These are phyloP conservation scores for Tenthredo distinguenda DNA, from an alignment of 2,888 invertebrate species.

Conservation along the genomic window DNA sequence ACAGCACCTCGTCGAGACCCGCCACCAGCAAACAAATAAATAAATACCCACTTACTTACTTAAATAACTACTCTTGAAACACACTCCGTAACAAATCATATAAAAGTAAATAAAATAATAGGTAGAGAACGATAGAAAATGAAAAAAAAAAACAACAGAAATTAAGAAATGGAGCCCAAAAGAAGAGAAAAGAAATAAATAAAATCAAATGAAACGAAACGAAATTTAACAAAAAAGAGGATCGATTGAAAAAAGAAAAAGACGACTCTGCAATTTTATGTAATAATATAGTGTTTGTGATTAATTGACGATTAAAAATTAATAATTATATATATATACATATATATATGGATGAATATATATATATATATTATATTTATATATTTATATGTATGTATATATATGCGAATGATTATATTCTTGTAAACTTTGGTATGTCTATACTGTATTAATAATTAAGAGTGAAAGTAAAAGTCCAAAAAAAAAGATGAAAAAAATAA, in stretches of 20 bases:
- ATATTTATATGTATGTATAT: not conserved
- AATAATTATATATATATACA: not conserved
- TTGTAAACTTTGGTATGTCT: constrained; percentile 34
- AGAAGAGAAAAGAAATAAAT: not conserved
- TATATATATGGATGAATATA: not conserved
- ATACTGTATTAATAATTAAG: constrained; percentile 35
- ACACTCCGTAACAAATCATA: constrained; percentile 45
- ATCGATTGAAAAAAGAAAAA: constrained; percentile 60
- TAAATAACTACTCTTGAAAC: constrained; percentile 53
- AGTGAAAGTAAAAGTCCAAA: constrained; percentile 48
- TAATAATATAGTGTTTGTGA: not conserved
- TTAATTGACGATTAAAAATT: constrained; percentile 44
- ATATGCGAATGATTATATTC: constrained; percentile 42
- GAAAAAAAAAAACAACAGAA: not conserved
- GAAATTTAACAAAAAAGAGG: constrained; percentile 35
- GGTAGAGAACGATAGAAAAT: constrained; percentile 4
- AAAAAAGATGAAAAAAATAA: constrained; percentile 62
- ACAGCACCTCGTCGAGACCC: constrained; percentile 56
- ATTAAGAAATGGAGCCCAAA: constrained; percentile 19
- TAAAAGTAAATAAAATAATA: constrained; percentile 38
- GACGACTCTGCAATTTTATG: not conserved
- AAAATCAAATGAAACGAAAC: not conserved
- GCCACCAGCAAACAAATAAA: constrained; percentile 60
- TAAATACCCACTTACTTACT: constrained; percentile 53
- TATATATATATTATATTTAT: not conserved